Percentiles rank a stretch among this genome's conserved stretches.
These are phyloP conservation scores for Argyresthia albistria DNA, from an alignment of 2,888 invertebrate species.

Conservation along the genomic window DNA sequence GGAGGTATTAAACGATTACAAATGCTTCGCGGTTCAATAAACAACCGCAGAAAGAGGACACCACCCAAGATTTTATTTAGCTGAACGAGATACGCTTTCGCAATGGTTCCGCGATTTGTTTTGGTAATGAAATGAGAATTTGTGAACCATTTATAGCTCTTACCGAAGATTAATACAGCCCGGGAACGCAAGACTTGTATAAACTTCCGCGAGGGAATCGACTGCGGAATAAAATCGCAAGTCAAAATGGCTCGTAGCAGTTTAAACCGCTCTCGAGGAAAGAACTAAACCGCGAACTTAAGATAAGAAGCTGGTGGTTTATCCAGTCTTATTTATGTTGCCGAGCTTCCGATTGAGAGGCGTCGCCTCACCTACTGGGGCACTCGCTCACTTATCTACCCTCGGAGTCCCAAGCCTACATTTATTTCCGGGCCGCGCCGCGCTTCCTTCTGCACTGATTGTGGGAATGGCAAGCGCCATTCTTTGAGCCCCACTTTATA, in stretches of 20 bases:
- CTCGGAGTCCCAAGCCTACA: conserved; percentile 35
- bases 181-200: no score
- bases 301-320: conserved; percentile 49
- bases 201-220: no score
- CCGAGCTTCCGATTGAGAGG: conserved; percentile 63
- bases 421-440: conserved; percentile 53
- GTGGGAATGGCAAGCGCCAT: conserved; percentile 14
- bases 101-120: not conserved
- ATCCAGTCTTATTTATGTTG: conserved; percentile 67
- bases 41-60: conserved; percentile 30
- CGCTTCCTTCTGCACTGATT: conserved; percentile 43
- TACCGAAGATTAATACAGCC: no score
- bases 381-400: conserved; percentile 59
- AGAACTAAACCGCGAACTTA: conserved; percentile 36
- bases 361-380: conserved; percentile 16
- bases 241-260: not conserved
- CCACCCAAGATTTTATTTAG: conserved; percentile 1
- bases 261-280: conserved; percentile 16
- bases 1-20: conserved; percentile 73
- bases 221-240: no score
- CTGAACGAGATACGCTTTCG: conserved; percentile 9
- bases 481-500: not conserved
- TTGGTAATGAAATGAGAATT: no score
- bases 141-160: no score
- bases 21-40: conserved; percentile 71